Evolutionary conservation across 1,140 invertebrate genomes (phyloP).

Genomic region (Thaumatotibia leucotreta): DNA sequence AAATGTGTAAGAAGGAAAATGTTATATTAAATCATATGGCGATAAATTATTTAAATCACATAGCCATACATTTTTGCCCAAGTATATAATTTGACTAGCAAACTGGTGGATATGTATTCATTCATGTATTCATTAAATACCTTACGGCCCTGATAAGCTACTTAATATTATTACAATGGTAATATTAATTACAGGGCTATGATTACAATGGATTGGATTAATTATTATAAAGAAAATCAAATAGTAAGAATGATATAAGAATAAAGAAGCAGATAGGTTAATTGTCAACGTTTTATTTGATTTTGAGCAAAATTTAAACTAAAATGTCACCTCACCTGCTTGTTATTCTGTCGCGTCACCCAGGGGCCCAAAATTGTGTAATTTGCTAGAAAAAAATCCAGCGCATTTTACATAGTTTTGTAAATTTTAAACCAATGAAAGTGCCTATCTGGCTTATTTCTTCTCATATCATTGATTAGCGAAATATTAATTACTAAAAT

Average conservation of each 20-base stretch:
- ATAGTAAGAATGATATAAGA: not conserved
- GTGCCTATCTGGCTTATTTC: not conserved
- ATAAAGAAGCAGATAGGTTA: not conserved
- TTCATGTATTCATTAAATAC: slow-evolving; percentile 39
- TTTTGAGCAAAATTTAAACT: not conserved
- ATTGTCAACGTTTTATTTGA: too few species aligned
- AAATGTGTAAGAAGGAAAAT: too few species aligned
- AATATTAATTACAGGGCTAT: slow-evolving; percentile 26
- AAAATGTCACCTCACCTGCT: too few species aligned
- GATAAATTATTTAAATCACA: too few species aligned
- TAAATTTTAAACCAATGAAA: not conserved
- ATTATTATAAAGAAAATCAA: slow-evolving; percentile 3
- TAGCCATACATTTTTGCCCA: not conserved
- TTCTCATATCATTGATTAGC: slow-evolving; percentile 4
- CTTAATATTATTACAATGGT: slow-evolving; percentile 35
- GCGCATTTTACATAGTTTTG: not conserved
- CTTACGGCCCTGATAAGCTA: slow-evolving; percentile 37
- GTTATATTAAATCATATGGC: too few species aligned
- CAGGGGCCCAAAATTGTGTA: too few species aligned
- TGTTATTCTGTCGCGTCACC: too few species aligned
- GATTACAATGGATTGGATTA: slow-evolving; percentile 9
- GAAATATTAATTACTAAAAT: slow-evolving; percentile 45
- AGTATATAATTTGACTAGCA: slow-evolving; percentile 43
- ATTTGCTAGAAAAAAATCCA: not conserved
- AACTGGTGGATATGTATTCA: slow-evolving; percentile 56